Base-by-base conservation (phyloP, 2,888 invertebrate genomes). In the Margaritifera margaritifera region DNA sequence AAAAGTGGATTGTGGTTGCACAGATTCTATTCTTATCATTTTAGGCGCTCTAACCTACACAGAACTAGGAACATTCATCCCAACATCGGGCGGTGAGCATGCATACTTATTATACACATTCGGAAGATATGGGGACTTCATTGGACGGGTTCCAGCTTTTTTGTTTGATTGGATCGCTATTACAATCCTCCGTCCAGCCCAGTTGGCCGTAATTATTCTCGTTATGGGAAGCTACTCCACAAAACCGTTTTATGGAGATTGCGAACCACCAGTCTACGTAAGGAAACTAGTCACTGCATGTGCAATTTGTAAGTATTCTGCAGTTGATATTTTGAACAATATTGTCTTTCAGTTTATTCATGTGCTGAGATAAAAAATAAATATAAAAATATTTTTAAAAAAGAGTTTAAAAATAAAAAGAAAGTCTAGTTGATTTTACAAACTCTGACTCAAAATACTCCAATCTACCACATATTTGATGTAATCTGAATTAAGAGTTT, bases 11-110 rank as follows among this genome's bases (percentile, higher is more conserved):
- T 6, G 5, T 27, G 27, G 27, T 27, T 27, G 0, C 5, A 27
- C 27, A 27, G 27, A 4, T 4, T 27, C 27, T 27, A 27, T 27
- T 27, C 27, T 27, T 27, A 2, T 27, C 6, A 57, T 55, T 62
- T 6, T 67, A 94, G 94, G 95, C 76, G 95, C 95, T 0, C 87
- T 95, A 70, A 93, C 94, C 1, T 95, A 94, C 84, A 95, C 95
- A 55, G 95, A 95, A 90, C 90, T 95, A 66, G 94, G 95, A 57
- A 94, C 94, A 0, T 93, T 94, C 0, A 93, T 95, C 11, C 94
- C 94, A 1, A 91, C 93, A 83, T 94, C 95, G 1, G 95, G 95
- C 5, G 95, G 94, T 2, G 95, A 95, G 89, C 95, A 95, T 87
- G 93, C 94, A 1, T 95, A 95, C 86, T 4, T 78, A 27, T 72